Conservation (phyloP, 1,140 invertebrate genomes). For the Drosophila watanabei region DNA sequence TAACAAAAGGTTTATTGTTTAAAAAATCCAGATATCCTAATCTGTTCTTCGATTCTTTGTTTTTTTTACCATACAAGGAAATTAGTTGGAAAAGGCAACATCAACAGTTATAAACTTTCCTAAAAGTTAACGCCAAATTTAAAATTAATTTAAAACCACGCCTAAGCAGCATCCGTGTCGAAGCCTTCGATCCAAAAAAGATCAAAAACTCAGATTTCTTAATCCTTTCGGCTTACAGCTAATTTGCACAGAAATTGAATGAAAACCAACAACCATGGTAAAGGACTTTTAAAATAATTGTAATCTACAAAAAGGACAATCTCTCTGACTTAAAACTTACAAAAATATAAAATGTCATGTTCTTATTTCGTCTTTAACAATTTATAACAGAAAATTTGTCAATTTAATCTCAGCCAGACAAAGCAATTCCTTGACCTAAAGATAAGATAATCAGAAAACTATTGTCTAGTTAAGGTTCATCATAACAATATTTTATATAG, state of each 20-base stretch:
- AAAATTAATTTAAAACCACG: too few species aligned
- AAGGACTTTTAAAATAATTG: neutral
- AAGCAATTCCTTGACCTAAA: neutral
- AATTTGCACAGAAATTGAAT: neutral
- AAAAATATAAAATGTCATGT: neutral
- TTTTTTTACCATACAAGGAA: too few species aligned
- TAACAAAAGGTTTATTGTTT: neutral
- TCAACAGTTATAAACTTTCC: too few species aligned
- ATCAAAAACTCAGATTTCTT: too few species aligned
- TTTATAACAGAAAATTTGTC: too few species aligned
- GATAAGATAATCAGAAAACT: neutral
- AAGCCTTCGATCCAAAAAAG: too few species aligned
- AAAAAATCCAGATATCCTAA: too few species aligned
- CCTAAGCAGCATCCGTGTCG: too few species aligned
- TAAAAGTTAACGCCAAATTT: too few species aligned
- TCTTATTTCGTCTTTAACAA: neutral
- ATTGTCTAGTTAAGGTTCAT: neutral
- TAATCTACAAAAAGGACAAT: neutral
- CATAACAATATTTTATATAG: neutral
- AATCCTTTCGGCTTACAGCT: neutral
- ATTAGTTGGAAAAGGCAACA: too few species aligned
- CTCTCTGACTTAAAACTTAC: neutral
- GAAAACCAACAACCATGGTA: neutral
- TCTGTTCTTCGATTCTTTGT: too few species aligned
- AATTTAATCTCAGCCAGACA: neutral